Base-by-base conservation (phyloP, 1,140 invertebrate species). In the Hestina assimilis region DNA sequence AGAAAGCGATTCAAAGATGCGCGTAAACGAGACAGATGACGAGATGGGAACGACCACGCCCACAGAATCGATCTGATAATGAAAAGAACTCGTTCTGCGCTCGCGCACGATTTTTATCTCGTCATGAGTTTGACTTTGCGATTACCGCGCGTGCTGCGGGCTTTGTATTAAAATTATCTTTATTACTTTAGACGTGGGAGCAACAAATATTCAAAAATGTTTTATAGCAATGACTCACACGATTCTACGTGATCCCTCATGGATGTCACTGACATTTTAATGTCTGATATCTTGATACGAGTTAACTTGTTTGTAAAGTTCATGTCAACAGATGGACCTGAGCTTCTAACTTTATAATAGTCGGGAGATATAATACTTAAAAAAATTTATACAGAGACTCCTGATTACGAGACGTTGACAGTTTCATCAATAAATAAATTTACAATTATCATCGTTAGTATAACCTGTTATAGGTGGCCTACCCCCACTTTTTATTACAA, bases 161-260 rank as follows among this genome's bases (percentile, higher is more conserved):
- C 63, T 75, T 70, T 66, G 72, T 81, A 81, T 75, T 82, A 75
- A 84, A 82, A 80, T 79, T 80, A 82, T 82, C 77, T 84, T 82
- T 84, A 79, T 82, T 74, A 60, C 70, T 55, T 54, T 46, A 59
- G 69, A 75, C 79, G 79, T 81, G 75, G 71, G 78, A 83, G 75
- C 58, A 45, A 38, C 41, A 54, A 63, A 69, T 79, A 69, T 74
- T 74, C 68, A 68, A 71, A 75, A 70, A 67, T 71, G 63, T 72
- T 72, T 67, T 70, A 75, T 79, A 61, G 43, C 47, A 54, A 62
- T 75, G 74, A 72, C 47, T 78, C 72, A 73, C 70, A 71, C 66
- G 63, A 61, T 9, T 65, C 33, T 59, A 66, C 55, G 59, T 69
- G 65, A 68, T 56, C 47, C 47, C 20, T 56, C 48, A 58, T 33